These are phyloP conservation scores for Cochlearius cochlearius DNA, from an alignment of 2,113 vertebrate species.

Conservation along the genomic window DNA sequence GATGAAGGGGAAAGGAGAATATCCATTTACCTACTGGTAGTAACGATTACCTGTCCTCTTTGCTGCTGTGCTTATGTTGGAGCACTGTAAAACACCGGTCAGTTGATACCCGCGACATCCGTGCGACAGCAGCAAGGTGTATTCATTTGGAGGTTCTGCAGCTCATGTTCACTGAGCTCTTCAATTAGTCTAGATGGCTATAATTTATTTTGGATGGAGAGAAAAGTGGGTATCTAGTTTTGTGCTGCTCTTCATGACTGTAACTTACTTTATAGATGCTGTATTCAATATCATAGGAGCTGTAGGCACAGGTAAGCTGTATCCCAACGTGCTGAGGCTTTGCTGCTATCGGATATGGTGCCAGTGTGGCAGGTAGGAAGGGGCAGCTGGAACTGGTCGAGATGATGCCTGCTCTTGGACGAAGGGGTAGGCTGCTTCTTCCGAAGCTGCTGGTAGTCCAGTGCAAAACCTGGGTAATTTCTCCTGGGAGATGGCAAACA, in stretches of 20 bases:
- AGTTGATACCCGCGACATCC: background rate
- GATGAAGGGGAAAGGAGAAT: background rate
- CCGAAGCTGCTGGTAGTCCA: background rate
- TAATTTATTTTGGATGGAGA: background rate
- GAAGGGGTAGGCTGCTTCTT: background rate
- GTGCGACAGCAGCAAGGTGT: background rate
- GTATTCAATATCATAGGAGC: accelerated
- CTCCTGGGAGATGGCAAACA: background rate
- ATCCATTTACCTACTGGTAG: background rate
- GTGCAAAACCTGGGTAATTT: background rate
- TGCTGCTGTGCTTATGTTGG: background rate
- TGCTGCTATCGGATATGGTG: background rate
- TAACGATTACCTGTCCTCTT: background rate
- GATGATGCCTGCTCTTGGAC: background rate
- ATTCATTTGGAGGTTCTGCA: background rate
- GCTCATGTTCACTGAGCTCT: background rate
- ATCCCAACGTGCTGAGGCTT: accelerated
- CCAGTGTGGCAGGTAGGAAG: background rate
- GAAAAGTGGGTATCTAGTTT: background rate
- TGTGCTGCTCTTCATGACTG: background rate
- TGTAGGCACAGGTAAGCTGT: background rate
- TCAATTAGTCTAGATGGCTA: background rate
- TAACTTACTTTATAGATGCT: background rate
- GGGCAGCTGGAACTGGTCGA: background rate
- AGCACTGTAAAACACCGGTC: background rate